Conservation (phyloP, 2,888 invertebrate species). For the Cerceris ruficornis region DNA sequence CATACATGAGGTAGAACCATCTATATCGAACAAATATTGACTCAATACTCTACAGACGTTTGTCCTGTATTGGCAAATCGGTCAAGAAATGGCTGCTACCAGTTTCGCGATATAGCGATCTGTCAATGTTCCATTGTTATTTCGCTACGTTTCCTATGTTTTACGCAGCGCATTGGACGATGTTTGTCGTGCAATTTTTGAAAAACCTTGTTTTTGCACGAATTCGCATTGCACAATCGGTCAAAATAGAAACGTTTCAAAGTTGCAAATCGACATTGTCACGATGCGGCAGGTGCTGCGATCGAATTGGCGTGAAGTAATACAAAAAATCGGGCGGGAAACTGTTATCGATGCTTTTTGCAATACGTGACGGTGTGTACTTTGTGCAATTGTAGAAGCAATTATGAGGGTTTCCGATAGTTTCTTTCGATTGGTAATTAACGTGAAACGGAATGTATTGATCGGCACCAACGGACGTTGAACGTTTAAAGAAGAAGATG, state of each 20-base stretch:
- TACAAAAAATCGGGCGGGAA: not conserved
- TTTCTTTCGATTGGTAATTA: too few species aligned
- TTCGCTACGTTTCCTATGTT: not conserved
- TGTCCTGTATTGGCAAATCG: constrained; percentile 3
- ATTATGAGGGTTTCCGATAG: too few species aligned
- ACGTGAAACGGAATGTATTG: too few species aligned
- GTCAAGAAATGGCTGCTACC: not conserved
- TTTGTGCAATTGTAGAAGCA: too few species aligned
- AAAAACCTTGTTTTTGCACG: not conserved
- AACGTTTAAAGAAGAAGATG: too few species aligned
- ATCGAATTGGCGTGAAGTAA: constrained; percentile 3
- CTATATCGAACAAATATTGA: constrained; percentile 14
- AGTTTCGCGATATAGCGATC: constrained; percentile 1
- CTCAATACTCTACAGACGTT: constrained; percentile 1
- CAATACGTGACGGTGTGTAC: not conserved
- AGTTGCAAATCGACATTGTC: not conserved
- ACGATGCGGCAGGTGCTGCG: not conserved
- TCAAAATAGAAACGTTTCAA: constrained; percentile 2
- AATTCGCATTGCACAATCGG: not conserved
- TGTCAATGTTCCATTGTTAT: not conserved
- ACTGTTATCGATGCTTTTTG: not conserved
- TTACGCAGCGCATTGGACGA: not conserved
- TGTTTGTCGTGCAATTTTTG: not conserved
- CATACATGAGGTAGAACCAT: not conserved
- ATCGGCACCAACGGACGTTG: too few species aligned